Evolutionary conservation across 2,797 vertebrate genomes (phyloP), one percentile per base, ranked within the genome.

Genomic region (Melanotaenia parkinsoni): DNA sequence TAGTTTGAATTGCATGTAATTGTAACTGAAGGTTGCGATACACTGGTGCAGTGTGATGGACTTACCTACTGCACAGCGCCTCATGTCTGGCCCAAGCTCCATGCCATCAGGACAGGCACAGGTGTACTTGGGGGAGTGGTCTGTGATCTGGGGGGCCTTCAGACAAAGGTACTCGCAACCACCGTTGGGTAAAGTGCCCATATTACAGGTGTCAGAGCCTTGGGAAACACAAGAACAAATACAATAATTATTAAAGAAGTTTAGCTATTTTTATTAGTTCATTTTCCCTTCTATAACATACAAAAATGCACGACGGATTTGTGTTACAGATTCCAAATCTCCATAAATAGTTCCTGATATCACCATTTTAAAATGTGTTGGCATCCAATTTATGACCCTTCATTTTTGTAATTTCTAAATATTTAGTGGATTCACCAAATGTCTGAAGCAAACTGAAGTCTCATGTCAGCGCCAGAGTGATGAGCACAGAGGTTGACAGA

Each of bases 81-180:
- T 96, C 98, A 96, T 98, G 90, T 99, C 98, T 0, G 96, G 96
- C 20, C 96, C 97, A 82, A 99, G 94, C 92, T 96, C 96, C 95
- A 96, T 96, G 1, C 94, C 95, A 59, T 99, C 96, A 1, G 98
- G 96, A 91, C 98, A 99, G 86, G 96, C 96, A 61, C 98, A 99
- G 0, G 98, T 99, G 79, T 97, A 98, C 83, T 96, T 98, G 58
- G 97, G 96, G 24, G 98, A 99, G 76, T 97, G 96, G 77, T 96
- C 94, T 6, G 96, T 97, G 90, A 96, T 96, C 92, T 98, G 97
- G 24, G 98, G 98, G n/a, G 97, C 98, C 85, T 97, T 96, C 77
- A 99, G 95, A 87, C 98, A 99, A 71, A 99, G 91, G 86, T 98
- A 99, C 77, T 99, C 97, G 67, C 98, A 99, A 82, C 98, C 98